Evolutionary conservation across 2,113 vertebrate species (phyloP), one percentile per base, ranked within the genome.

Genomic region (Patagioenas fasciata): DNA sequence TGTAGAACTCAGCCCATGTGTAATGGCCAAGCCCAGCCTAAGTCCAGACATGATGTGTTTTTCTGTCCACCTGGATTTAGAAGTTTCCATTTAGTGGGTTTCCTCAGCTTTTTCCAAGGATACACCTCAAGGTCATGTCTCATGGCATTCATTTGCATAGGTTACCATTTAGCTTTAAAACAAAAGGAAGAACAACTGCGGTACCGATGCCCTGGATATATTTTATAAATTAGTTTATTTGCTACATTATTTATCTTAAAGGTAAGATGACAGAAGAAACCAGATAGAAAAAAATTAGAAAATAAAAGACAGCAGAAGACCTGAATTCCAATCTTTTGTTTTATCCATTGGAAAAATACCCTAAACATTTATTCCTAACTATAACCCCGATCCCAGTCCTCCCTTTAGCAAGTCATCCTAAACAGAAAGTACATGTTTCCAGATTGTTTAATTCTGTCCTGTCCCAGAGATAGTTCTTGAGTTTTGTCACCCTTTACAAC

Each of bases 401-500:
- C 6, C 47, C 64, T 92, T 92, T 29, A 77, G 42, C 31, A 66
- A 31, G 10, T 88, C 14, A 11, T 70, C 23, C 42, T 38, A 20
- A 80, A 29, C 50, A 93, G 62, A 88, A 88, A 81, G 26, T 10
- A 3, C 10, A 32, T 17, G 11, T 54, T 96, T 88, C 50, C 47
- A 58, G 24, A n/a, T 25, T 26, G 10, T 77, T 90, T 93, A 94
- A 83, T 60, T 25, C 64, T 94, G 40, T 23, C 28, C 21, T 34
- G 34, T 80, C 80, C 64, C 72, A 80, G 36, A 79, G 73, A 92
- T 20, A 88, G 58, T 51, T 93, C 47, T 80, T 54, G 48, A 88
- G 64, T 90, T 94, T 85, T 95, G 91, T 71, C 71, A 88, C 85
- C 66, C 89, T 85, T 75, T 57, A 57, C 32, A 96, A 64, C 83